A percentile compares a stretch with the other conserved stretches of the same genome.
phyloP scores from a whole-genome alignment of 2,888 invertebrate species.

The Monochamus alternatus region DNA sequence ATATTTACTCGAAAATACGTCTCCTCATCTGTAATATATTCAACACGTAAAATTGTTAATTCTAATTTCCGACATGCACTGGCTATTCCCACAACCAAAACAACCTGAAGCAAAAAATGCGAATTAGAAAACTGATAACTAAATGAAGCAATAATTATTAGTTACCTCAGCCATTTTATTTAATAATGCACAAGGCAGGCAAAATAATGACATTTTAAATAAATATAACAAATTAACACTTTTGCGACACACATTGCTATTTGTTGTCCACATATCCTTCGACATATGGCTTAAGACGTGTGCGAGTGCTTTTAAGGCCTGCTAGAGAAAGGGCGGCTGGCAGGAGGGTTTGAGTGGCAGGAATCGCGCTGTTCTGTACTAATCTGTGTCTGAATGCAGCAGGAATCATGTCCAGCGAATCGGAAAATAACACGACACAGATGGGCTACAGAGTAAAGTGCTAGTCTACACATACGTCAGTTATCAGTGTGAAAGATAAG shows the following conservation, averaged over 20 bases:
- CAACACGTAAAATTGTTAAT: too few relatives aligned
- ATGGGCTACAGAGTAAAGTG: conserved; percentile 20
- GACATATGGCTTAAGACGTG: conserved; percentile 47
- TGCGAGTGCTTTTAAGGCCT: conserved; percentile 8
- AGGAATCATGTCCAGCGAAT: conserved; percentile 75
- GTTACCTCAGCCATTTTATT: too few relatives aligned
- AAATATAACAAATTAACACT: too few relatives aligned
- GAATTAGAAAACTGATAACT: too few relatives aligned
- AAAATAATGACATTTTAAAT: too few relatives aligned
- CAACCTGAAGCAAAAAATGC: too few relatives aligned
- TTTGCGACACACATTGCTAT: neutral
- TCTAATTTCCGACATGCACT: too few relatives aligned
- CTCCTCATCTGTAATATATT: too few relatives aligned
- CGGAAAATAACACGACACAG: conserved; percentile 73
- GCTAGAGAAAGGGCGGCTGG: conserved; percentile 4
- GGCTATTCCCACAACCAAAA: too few relatives aligned
- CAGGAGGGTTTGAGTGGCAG: conserved; percentile 63
- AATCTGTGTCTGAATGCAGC: conserved; percentile 67
- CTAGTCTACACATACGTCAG: conserved; percentile 19
- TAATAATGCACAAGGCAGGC: too few relatives aligned
- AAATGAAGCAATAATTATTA: too few relatives aligned
- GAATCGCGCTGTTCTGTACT: conserved; percentile 66
- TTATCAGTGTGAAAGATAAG: neutral
- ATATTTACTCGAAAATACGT: too few relatives aligned
- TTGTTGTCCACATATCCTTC: neutral